Conservation (phyloP, 2,797 vertebrate species). For the Chelonia mydas region DNA sequence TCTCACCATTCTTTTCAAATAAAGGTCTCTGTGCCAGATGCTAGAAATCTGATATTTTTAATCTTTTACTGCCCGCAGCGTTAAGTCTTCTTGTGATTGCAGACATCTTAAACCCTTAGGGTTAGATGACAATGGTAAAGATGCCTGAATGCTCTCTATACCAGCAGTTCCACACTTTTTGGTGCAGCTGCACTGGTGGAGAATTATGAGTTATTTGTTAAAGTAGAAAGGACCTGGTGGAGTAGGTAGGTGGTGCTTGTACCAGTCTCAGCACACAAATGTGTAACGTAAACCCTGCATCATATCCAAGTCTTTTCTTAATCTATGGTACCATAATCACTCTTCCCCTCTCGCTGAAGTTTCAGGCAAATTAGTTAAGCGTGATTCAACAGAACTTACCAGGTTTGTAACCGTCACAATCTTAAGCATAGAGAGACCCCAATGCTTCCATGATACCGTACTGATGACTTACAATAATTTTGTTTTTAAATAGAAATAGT, state of each 20-base stretch:
- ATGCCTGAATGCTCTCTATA: not conserved
- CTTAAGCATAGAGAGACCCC: not conserved
- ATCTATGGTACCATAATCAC: not conserved
- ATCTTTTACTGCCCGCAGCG: not conserved
- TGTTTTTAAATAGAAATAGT: too few relatives aligned
- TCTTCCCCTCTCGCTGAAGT: not conserved
- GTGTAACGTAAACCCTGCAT: not conserved
- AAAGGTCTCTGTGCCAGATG: not conserved
- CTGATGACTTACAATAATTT: not conserved
- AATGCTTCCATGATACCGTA: not conserved
- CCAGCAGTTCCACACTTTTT: not conserved
- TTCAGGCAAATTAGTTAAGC: not conserved
- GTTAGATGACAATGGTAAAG: not conserved
- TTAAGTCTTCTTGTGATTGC: not conserved
- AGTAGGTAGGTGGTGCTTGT: not conserved
- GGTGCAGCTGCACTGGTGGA: not conserved
- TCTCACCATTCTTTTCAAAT: not conserved
- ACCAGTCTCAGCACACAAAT: not conserved
- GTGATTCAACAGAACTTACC: not conserved
- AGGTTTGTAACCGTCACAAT: not conserved
- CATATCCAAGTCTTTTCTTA: not conserved
- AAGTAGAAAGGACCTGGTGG: not conserved
- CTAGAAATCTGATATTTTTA: not conserved
- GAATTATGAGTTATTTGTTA: not conserved
- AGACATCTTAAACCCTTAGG: not conserved